Evolutionary conservation across 2,888 invertebrate species (phyloP), one percentile per base, ranked within the genome.

Genomic region (Didymodactylos carnosus): DNA sequence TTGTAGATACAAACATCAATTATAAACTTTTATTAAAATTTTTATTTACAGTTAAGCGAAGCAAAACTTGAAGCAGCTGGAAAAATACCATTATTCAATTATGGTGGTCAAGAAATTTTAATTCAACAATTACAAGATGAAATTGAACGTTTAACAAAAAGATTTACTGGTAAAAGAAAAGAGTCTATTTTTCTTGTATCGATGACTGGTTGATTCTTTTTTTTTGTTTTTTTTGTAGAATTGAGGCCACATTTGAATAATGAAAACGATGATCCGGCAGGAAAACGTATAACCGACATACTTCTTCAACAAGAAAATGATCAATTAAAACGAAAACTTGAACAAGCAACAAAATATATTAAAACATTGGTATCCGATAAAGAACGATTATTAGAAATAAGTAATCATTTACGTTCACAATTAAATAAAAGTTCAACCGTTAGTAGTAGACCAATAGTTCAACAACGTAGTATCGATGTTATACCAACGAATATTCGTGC

Each of bases 71-170:
- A 74, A 39, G 29, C 71, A n/a, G 71, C 74, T n/a, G 49, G 41
- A 39, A 51, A 71, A 46, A 73, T 53, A 19, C 70, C 75, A 41
- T 46, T 39, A n/a, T 53, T 75, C 14, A 76, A 76, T 29, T 76
- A 76, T 71, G 76, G 76, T 39, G 76, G 76, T 2, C 77, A 83
- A 81, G 83, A 83, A 73, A 73, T 82, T 39, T 77, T 82, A 39
- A 82, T 83, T 27, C 82, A 83, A 75, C 82, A 83, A 74, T 77
- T 83, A 16, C 80, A 83, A 75, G 81, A 81, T 76, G 82, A 82
- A 77, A 78, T 82, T 8, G 75, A 76, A 70, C 77, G 78, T 27
- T 76, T 80, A 27, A 77, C 78, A 74, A 69, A 77, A 73, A 19
- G 53, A 53, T 69, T 73, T 76, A 25, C 71, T 27, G 71, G 51